These are phyloP conservation scores for Cepphus grylle DNA, from an alignment of 2,113 vertebrate genomes.

Conservation along the genomic window DNA sequence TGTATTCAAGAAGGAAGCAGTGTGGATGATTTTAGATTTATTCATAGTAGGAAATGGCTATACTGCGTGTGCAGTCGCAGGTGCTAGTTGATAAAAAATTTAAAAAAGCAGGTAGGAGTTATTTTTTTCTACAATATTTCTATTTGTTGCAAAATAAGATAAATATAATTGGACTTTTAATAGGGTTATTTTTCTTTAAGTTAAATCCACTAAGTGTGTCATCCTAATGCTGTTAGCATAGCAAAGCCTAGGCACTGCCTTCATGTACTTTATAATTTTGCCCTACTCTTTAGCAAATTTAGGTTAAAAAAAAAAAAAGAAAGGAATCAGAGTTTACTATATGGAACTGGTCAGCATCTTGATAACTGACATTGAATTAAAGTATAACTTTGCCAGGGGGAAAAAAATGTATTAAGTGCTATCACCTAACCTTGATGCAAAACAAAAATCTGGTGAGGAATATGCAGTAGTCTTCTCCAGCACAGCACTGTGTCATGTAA, in stretches of 20 bases:
- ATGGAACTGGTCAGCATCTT: background rate
- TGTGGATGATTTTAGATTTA: too few relatives aligned
- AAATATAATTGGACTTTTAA: background rate
- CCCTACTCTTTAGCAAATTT: background rate
- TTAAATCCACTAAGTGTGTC: background rate
- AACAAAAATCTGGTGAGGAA: background rate
- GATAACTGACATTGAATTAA: background rate
- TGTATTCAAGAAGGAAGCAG: background rate
- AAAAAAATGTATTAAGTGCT: background rate
- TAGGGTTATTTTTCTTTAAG: background rate
- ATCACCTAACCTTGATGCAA: background rate
- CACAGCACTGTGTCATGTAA: fast-evolving
- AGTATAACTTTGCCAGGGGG: background rate
- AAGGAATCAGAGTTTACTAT: fast-evolving
- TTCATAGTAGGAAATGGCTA: background rate
- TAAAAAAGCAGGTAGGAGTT: too few relatives aligned
- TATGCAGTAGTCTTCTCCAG: fast-evolving
- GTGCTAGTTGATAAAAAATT: too few relatives aligned
- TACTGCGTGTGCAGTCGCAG: fast-evolving
- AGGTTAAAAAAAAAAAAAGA: background rate
- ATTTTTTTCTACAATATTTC: background rate
- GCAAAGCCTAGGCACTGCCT: fast-evolving
- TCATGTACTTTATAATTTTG: too few relatives aligned
- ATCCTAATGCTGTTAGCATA: background rate
- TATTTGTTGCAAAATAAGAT: background rate